A percentile compares a stretch with the other conserved stretches of the same genome.
Evolutionary conservation across 2,888 invertebrate genomes (phyloP).

Genomic region (Drosophila meridionalis): DNA sequence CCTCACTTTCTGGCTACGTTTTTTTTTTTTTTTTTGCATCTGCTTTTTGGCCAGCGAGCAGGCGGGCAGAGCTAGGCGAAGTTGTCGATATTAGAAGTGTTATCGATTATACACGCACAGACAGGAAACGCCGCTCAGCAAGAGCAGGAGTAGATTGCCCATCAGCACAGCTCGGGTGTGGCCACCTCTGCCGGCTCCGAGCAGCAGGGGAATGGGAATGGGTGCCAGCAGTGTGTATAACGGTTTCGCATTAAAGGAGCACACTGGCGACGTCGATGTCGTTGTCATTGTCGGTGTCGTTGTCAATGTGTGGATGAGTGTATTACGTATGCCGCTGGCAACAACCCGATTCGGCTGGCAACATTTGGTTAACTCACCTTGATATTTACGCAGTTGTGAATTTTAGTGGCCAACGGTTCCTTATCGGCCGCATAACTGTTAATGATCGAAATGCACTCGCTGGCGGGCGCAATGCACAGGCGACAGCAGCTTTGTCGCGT

Average conservation of each 20-base stretch:
- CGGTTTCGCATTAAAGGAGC: slow-evolving; percentile 38
- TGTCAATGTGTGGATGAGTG: slow-evolving; percentile 18
- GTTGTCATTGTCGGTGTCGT: slow-evolving; percentile 11
- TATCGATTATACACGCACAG: slow-evolving; percentile 51
- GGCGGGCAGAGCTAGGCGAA: slow-evolving; percentile 17
- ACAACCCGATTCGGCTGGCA: slow-evolving; percentile 10
- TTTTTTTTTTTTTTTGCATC: slow-evolving; percentile 2
- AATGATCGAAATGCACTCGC: slow-evolving; percentile 85
- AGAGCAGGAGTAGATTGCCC: slow-evolving; percentile 37
- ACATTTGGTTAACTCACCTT: slow-evolving; percentile 81
- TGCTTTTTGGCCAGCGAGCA: slow-evolving; percentile 5
- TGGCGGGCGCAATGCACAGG: slow-evolving; percentile 85
- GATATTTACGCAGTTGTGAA: slow-evolving; percentile 84
- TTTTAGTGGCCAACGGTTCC: slow-evolving; percentile 85
- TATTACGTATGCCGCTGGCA: slow-evolving; percentile 41
- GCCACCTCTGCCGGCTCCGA: slow-evolving; percentile 29
- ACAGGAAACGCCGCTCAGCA: slow-evolving; percentile 15
- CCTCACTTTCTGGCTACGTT: slow-evolving; percentile 58
- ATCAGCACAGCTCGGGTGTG: slow-evolving; percentile 48
- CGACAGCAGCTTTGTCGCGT: slow-evolving; percentile 84
- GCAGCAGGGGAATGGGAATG: slow-evolving; percentile 29
- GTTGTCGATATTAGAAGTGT: slow-evolving; percentile 37
- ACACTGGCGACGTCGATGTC: not conserved
- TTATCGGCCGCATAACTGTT: slow-evolving; percentile 85
- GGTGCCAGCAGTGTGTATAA: slow-evolving; percentile 53